Base-by-base conservation (phyloP, 2,888 invertebrate species). In the Carpatolechia fugitivella region DNA sequence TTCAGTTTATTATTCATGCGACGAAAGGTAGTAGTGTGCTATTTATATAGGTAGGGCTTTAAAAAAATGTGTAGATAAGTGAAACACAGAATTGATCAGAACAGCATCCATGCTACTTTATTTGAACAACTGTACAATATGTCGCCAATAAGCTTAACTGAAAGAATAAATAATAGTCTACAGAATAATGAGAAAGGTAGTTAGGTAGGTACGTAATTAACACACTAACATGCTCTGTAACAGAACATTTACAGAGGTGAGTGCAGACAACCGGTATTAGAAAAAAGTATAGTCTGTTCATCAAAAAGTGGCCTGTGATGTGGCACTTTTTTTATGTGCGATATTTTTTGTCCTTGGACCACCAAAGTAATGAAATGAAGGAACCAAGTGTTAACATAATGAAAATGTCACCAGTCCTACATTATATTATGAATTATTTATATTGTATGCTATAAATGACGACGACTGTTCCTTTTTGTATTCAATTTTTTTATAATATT, bases 51-150 rank as follows among this genome's bases (percentile, higher is more conserved):
- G n/a, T 7, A 2, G 10, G 40, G 40, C 2, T 40, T 14, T 5
- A 40, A 40, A 2, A 18, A 3, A 14, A 18, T 6, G 1, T 49
- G 52, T n/a, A 29, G 54, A 30, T 40, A 52, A 41, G 69, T 75
- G 74, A 74, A 66, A 77, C 78, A 79, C 68, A 64, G 64, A 54
- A 54, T 61, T 74, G 74, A 72, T 77, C 76, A 80, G 78, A 84
- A 83, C 84, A 83, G 83, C 80, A 81, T 77, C 72, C 70, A 77
- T 82, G 79, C 78, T 80, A 77, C 72, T 84, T 84, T 85, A 81
- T 85, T 87, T 72, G 76, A 80, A 78, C 72, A 69, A 74, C 76
- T 85, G 78, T 87, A 87, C 84, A 87, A 74, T 76, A 76, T 76
- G 72, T 4, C 76, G 76, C 76, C 72, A 75, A 69, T n/a, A n/a